Conservation (phyloP, 2,888 invertebrate species). For the Chesias legatella region DNA sequence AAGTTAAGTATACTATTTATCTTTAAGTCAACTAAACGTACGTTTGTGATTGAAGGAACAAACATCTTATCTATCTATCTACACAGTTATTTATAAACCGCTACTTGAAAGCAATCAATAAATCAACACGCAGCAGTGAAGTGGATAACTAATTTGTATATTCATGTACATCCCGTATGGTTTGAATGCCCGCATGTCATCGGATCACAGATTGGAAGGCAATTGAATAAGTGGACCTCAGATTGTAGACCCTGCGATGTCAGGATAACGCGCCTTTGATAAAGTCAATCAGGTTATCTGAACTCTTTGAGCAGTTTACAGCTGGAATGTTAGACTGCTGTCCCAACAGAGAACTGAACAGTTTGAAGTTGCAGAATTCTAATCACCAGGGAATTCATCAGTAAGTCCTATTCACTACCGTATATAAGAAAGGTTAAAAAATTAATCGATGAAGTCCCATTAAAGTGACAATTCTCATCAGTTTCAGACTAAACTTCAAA, state of each 20-base stretch:
- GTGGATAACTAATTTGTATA: slow-evolving; percentile 52
- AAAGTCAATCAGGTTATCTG: slow-evolving; percentile 26
- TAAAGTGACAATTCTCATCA: no score
- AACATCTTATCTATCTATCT: no score
- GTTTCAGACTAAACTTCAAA: no score
- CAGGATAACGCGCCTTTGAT: slow-evolving; percentile 27
- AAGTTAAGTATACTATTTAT: no score
- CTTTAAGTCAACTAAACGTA: no score
- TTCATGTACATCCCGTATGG: slow-evolving; percentile 44
- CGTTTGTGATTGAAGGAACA: no score
- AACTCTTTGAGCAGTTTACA: slow-evolving; percentile 8
- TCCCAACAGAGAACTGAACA: no score
- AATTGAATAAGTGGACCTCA: slow-evolving; percentile 44
- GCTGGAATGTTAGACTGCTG: not conserved
- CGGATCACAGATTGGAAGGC: slow-evolving; percentile 36
- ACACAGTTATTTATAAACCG: slow-evolving; percentile 8
- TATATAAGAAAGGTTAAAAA: no score
- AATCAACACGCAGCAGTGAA: slow-evolving; percentile 42
- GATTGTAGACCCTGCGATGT: slow-evolving; percentile 32
- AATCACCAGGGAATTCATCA: no score
- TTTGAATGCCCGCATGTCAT: slow-evolving; percentile 48
- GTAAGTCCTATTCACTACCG: no score
- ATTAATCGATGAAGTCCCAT: no score
- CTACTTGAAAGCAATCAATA: slow-evolving; percentile 30
- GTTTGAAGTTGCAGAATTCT: no score